A percentile compares a stretch with the other conserved stretches of the same genome.
Conservation (phyloP, 1,140 invertebrate genomes). For the Hirudo medicinalis region DNA sequence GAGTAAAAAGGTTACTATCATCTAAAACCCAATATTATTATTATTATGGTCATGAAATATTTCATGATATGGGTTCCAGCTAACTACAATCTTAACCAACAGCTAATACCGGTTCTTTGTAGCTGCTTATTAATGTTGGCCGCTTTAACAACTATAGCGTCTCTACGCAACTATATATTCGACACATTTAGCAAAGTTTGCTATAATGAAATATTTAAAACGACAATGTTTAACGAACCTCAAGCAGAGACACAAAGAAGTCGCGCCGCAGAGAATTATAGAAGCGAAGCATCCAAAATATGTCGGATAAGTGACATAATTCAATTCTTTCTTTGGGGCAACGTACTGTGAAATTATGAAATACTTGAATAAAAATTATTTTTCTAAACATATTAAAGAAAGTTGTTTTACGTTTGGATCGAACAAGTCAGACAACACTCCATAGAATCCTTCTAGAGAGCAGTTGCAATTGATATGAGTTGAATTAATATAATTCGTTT, state of each 20-base stretch:
- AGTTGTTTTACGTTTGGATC: neutral
- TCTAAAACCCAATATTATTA: too few species aligned
- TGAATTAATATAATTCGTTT: neutral
- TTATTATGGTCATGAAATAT: too few species aligned
- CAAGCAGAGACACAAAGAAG: neutral
- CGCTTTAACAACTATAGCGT: too few species aligned
- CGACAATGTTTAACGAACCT: too few species aligned
- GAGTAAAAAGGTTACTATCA: too few species aligned
- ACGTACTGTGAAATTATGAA: neutral
- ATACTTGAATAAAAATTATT: neutral
- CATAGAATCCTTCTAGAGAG: neutral
- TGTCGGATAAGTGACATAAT: conserved; percentile 2
- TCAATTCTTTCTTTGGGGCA: neutral
- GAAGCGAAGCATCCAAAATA: neutral
- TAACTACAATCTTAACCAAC: too few species aligned
- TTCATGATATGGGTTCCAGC: too few species aligned
- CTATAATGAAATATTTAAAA: too few species aligned
- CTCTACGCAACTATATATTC: too few species aligned
- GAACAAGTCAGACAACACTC: conserved; percentile 3
- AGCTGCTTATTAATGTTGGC: too few species aligned
- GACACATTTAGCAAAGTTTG: too few species aligned
- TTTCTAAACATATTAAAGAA: neutral
- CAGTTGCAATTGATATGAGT: neutral
- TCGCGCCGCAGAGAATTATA: neutral
- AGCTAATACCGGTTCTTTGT: too few species aligned